Percentiles rank a stretch among this genome's conserved stretches.
These are phyloP conservation scores for Acanthacorydalis orientalis DNA, from an alignment of 2,888 invertebrate species.

Conservation along the genomic window DNA sequence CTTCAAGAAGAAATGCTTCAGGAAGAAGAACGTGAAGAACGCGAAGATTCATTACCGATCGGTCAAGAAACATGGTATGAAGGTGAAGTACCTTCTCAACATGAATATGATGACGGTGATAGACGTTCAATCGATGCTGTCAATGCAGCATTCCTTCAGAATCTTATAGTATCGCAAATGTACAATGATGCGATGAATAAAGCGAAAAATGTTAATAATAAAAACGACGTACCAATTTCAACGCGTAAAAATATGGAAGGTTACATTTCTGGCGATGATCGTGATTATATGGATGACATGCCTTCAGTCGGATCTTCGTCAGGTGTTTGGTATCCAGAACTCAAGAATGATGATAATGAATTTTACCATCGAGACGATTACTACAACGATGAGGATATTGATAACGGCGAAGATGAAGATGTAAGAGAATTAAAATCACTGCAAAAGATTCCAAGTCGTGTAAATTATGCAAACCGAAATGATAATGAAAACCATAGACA, in stretches of 20 bases:
- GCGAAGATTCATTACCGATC: conserved; percentile 37
- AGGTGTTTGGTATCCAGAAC: conserved; percentile 2
- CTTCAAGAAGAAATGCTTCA: conserved; percentile 40
- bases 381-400: conserved; percentile 16
- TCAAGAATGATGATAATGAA: conserved; percentile 12
- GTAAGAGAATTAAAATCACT: conserved; percentile 46
- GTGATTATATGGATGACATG: conserved; percentile 5
- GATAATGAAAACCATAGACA: conserved; percentile 12
- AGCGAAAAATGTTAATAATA: conserved; percentile 12
- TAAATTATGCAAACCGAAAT: not conserved
- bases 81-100: conserved; percentile 26
- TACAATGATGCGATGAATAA: conserved; percentile 31
- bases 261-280: conserved; percentile 6
- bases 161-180: conserved; percentile 47
- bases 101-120: conserved; percentile 9
- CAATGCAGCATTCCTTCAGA: conserved; percentile 48
- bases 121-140: conserved; percentile 20
- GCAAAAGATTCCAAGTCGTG: conserved; percentile 28
- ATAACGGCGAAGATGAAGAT: conserved; percentile 40
- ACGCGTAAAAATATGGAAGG: conserved; percentile 2
- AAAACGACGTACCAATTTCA: not conserved
- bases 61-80: conserved; percentile 52
- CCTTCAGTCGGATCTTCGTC: not conserved
- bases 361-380: conserved; percentile 13
- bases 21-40: conserved; percentile 39